Evolutionary conservation across 2,888 invertebrate genomes (phyloP), one percentile per base, ranked within the genome.

Genomic region (Empis livida): DNA sequence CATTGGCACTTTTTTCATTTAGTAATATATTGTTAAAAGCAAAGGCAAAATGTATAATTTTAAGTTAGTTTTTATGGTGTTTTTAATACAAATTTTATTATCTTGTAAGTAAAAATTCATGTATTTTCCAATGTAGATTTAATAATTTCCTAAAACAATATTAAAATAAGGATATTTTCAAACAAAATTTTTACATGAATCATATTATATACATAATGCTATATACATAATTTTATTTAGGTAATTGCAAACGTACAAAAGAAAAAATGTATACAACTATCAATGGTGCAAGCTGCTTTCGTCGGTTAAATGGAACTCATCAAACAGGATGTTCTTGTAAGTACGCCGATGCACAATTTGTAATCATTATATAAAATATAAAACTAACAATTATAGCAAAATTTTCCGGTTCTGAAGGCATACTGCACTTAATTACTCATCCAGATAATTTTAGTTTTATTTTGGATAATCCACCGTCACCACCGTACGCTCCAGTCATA

Each of bases 311-410:
- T 76, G 93, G 84, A 49, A 96, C 96, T 11, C 90, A 94, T 71
- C 91, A 95, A 71, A 83, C 85, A 56, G 97, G 97, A 51, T 97
- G 96, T 68, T 81, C 89, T 45, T 92, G 94, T 94, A 76, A 79
- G 84, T 76, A 51, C n/a, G n/a, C n/a, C n/a, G n/a, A n/a, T n/a
- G n/a, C n/a, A n/a, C n/a, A n/a, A n/a, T n/a, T n/a, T n/a, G n/a
- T n/a, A n/a, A n/a, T n/a, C n/a, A n/a, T n/a, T n/a, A n/a, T n/a
- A n/a, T n/a, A n/a, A 20, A 20, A 20, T 20, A 5, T 20, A 20
- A 20, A 20, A 20, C 20, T 5, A 20, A 35, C 42, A 20, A 10
- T 48, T 53, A 11, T 45, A 70, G 68, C 69, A 15, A 49, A 60
- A 3, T 73, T 78, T 47, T 78, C 77, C 43, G 94, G 94, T 31